Conservation (phyloP, 1,140 invertebrate species). For the Asbolus verrucosus region DNA sequence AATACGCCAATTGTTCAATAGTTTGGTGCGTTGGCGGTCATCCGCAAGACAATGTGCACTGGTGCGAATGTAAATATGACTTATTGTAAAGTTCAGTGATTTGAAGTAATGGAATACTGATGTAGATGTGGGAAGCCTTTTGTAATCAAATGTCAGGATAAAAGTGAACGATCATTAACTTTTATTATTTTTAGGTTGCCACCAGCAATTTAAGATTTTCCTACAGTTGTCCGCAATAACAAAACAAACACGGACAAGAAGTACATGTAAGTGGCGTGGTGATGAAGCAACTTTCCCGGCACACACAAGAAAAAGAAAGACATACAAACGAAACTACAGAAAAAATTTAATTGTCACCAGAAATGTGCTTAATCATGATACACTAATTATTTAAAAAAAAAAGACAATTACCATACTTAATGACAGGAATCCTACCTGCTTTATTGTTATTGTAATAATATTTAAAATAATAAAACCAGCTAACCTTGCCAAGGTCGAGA, state of each 20-base stretch:
- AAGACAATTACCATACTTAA: slow-evolving; percentile 43
- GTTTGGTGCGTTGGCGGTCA: slow-evolving; percentile 11
- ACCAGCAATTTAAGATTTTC: too few relatives aligned
- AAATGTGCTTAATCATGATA: slow-evolving; percentile 33
- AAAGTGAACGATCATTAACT: too few relatives aligned
- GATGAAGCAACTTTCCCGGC: not conserved
- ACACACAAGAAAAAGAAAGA: too few relatives aligned
- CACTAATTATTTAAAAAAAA: slow-evolving; percentile 23
- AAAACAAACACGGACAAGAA: too few relatives aligned
- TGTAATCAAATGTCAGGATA: slow-evolving; percentile 12
- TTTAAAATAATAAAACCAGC: slow-evolving; percentile 44
- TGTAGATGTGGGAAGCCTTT: slow-evolving; percentile 26
- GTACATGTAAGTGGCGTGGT: too few relatives aligned
- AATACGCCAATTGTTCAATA: too few relatives aligned
- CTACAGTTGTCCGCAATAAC: too few relatives aligned
- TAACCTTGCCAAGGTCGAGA: slow-evolving; percentile 42
- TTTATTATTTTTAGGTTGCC: too few relatives aligned
- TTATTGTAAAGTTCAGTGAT: slow-evolving; percentile 9
- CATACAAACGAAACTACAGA: not conserved
- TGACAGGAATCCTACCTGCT: slow-evolving; percentile 41
- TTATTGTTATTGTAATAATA: slow-evolving; percentile 45
- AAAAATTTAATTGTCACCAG: slow-evolving; percentile 26
- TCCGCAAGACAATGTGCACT: slow-evolving; percentile 8
- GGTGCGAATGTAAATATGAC: slow-evolving; percentile 4
- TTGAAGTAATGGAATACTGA: slow-evolving; percentile 18